phyloP scores from a whole-genome alignment of 2,797 vertebrate species.

The Petrocephalus schoutedeni region DNA sequence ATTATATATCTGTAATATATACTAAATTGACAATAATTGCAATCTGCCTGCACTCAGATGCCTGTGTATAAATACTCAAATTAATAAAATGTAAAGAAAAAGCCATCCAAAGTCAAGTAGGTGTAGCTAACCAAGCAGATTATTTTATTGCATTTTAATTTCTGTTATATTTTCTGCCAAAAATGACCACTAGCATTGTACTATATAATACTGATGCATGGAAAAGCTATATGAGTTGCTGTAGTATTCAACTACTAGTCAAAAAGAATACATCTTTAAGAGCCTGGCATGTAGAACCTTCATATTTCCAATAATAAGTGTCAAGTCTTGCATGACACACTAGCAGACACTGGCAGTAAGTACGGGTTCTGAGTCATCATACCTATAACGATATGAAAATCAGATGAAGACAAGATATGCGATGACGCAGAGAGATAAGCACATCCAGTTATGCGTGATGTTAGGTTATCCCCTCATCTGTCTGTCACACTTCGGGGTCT shows the following conservation, averaged over 20 bases:
- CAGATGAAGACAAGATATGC: background rate
- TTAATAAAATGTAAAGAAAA: background rate
- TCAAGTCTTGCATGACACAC: background rate
- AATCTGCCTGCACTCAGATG: background rate
- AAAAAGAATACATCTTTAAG: background rate
- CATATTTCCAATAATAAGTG: constrained; percentile 11
- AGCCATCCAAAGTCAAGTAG: background rate
- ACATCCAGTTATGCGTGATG: background rate
- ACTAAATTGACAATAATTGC: background rate
- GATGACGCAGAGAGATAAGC: background rate
- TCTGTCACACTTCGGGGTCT: background rate
- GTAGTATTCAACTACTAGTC: background rate
- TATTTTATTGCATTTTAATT: background rate
- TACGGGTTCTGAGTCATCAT: background rate
- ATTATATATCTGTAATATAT: background rate
- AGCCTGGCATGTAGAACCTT: background rate
- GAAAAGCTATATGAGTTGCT: background rate
- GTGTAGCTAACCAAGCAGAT: background rate
- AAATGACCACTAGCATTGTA: background rate
- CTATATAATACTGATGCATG: background rate
- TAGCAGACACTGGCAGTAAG: background rate
- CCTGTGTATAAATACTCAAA: background rate
- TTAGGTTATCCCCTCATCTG: background rate
- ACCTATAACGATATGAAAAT: constrained; percentile 5
- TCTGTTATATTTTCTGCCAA: background rate